Conservation (phyloP, 2,797 vertebrate species). For the Microchirus variegatus region DNA sequence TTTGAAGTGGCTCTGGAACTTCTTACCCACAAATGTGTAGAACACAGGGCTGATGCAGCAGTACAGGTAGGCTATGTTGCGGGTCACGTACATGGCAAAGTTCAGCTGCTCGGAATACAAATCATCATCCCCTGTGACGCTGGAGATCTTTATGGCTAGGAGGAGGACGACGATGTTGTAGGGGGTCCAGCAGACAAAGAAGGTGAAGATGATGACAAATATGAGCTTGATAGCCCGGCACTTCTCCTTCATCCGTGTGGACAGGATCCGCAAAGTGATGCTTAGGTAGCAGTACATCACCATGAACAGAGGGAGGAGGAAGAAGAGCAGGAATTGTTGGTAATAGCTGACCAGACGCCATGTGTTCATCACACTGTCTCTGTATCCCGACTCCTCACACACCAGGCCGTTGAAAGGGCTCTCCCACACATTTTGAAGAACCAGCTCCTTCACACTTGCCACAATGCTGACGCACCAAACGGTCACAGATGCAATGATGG, state of each 20-base stretch:
- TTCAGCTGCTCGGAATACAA: slow-evolving; percentile 46
- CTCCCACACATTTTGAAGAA: slow-evolving; percentile 59
- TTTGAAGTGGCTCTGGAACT: slow-evolving; percentile 81
- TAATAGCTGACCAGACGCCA: slow-evolving; percentile 78
- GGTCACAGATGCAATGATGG: slow-evolving; percentile 47
- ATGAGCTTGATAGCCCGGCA: slow-evolving; percentile 82
- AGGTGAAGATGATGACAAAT: slow-evolving; percentile 80
- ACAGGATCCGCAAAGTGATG: slow-evolving; percentile 77
- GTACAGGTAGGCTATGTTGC: slow-evolving; percentile 83
- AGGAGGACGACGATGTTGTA: slow-evolving; percentile 81
- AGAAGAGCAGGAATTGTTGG: slow-evolving; percentile 82
- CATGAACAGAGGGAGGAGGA: slow-evolving; percentile 76
- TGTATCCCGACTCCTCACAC: slow-evolving; percentile 75
- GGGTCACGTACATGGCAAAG: slow-evolving; percentile 74
- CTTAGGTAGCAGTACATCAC: slow-evolving; percentile 81
- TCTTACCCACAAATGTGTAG: slow-evolving; percentile 85
- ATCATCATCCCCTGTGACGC: rapidly evolving
- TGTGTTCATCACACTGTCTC: slow-evolving; percentile 28
- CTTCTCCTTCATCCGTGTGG: slow-evolving; percentile 78
- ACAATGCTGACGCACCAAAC: slow-evolving; percentile 79
- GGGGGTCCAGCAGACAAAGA: slow-evolving; percentile 84
- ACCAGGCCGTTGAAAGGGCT: neutral
- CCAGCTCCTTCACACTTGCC: slow-evolving; percentile 79
- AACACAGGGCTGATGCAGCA: slow-evolving; percentile 84
- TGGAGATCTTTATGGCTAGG: slow-evolving; percentile 49